These are phyloP conservation scores for Stercorarius parasiticus DNA, from an alignment of 2,113 vertebrate genomes.

Conservation along the genomic window DNA sequence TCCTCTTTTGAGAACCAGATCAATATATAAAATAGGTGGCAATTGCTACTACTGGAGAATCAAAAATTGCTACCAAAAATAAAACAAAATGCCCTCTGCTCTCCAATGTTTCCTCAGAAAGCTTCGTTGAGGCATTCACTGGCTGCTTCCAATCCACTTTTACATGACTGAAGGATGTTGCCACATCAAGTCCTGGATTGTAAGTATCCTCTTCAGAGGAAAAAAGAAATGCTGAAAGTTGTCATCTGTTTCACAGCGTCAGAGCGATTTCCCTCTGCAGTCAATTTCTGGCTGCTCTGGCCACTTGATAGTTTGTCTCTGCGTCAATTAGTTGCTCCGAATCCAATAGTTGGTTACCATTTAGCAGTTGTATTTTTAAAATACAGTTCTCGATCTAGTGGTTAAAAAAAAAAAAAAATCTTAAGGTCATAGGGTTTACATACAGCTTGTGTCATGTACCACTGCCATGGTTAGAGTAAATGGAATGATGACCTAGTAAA, in stretches of 20 bases:
- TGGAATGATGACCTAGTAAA: slow-evolving; percentile 64
- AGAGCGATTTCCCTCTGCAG: not conserved
- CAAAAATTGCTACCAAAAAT: not conserved
- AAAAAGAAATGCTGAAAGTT: not conserved
- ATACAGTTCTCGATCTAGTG: slow-evolving; percentile 68
- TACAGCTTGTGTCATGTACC: slow-evolving; percentile 52
- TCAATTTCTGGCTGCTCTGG: not conserved
- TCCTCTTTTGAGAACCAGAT: not conserved
- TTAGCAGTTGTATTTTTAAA: not conserved
- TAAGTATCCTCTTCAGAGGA: not conserved
- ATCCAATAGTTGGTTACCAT: not conserved
- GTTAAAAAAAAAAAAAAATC: slow-evolving; percentile 59
- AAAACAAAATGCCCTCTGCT: not conserved
- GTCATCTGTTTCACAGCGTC: not conserved
- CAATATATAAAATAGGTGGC: not conserved
- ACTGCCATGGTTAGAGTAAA: slow-evolving; percentile 31
- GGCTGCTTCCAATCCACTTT: not conserved
- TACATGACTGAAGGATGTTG: not conserved
- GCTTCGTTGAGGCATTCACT: not conserved
- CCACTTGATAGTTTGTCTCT: not conserved
- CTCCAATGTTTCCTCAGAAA: not conserved
- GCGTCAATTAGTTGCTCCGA: fast-evolving
- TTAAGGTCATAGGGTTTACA: slow-evolving; percentile 18
- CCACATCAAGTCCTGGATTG: not conserved
- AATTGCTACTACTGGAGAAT: not conserved